These are phyloP conservation scores for Ennomos fuscantarius DNA, from an alignment of 2,888 invertebrate genomes.

Conservation along the genomic window DNA sequence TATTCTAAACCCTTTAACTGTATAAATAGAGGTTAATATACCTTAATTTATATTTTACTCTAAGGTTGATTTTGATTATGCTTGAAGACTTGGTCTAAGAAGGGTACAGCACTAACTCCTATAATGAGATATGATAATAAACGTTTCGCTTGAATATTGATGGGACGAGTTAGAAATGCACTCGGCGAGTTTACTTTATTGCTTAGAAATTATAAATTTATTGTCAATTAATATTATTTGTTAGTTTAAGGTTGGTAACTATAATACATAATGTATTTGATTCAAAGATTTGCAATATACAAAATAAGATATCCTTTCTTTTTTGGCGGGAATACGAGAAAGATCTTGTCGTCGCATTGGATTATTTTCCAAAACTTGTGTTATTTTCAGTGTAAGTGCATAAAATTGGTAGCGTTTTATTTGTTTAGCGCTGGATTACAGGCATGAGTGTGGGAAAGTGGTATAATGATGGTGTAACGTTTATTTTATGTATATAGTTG, in stretches of 20 bases:
- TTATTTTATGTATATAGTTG: too few species aligned
- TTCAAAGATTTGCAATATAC: too few species aligned
- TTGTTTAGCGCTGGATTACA: too few species aligned
- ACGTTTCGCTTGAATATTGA: slow-evolving; percentile 83
- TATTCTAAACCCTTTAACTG: slow-evolving; percentile 45
- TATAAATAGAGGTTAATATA: slow-evolving; percentile 44
- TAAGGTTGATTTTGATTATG: slow-evolving; percentile 17
- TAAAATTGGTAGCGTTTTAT: too few species aligned
- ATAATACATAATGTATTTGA: too few species aligned
- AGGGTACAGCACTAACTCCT: slow-evolving; percentile 82
- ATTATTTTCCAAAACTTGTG: too few species aligned
- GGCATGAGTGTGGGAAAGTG: too few species aligned
- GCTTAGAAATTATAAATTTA: slow-evolving; percentile 45
- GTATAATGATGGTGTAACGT: too few species aligned
- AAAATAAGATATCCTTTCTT: too few species aligned
- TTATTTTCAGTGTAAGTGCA: too few species aligned
- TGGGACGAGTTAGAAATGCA: slow-evolving; percentile 80
- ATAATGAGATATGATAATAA: slow-evolving; percentile 86
- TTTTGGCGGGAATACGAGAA: too few species aligned
- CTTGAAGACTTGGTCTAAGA: slow-evolving; percentile 58
- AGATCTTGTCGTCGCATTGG: too few species aligned
- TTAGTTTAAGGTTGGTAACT: background rate
- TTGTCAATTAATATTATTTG: slow-evolving; percentile 19
- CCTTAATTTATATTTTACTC: slow-evolving; percentile 30
- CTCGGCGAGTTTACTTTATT: slow-evolving; percentile 73